Conservation (phyloP, 2,113 vertebrate genomes). For the Lamprotornis superbus region DNA sequence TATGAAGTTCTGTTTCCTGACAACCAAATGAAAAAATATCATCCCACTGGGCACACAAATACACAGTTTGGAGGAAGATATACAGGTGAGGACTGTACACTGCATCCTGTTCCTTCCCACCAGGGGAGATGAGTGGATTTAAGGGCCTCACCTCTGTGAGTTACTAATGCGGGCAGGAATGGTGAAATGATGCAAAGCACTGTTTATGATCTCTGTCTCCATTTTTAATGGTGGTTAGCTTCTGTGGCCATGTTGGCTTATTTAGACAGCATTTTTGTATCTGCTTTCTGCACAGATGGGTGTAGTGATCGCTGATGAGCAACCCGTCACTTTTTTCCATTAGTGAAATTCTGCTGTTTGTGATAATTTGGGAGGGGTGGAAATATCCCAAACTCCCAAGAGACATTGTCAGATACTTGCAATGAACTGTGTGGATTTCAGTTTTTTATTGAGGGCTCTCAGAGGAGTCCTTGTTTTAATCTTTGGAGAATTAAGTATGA, state of each 20-base stretch:
- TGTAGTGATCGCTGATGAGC: not conserved
- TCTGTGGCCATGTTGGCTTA: not conserved
- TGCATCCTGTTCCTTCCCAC: not conserved
- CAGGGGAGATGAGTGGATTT: not conserved
- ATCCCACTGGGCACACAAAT: not conserved
- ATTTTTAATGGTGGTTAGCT: not conserved
- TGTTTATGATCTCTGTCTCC: not conserved
- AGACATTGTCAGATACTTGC: not conserved
- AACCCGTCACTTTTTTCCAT: not conserved
- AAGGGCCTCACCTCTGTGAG: not conserved
- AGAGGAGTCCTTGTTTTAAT: not conserved
- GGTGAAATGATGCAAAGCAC: not conserved
- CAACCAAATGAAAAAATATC: constrained; percentile 24
- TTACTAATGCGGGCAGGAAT: constrained; percentile 21
- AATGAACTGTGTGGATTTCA: not conserved
- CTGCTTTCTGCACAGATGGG: not conserved
- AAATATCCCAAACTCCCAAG: not conserved
- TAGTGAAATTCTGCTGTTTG: not conserved
- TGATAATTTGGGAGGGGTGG: not conserved
- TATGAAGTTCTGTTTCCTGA: constrained; percentile 8
- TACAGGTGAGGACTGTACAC: not conserved
- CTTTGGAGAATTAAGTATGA: not conserved
- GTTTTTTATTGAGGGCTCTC: not conserved
- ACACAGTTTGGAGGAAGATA: constrained; percentile 3
- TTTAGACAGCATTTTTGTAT: not conserved